Percentiles rank a stretch among this genome's conserved stretches.
These are phyloP conservation scores for Dascillus cervinus DNA, from an alignment of 2,888 invertebrate genomes.

Conservation along the genomic window DNA sequence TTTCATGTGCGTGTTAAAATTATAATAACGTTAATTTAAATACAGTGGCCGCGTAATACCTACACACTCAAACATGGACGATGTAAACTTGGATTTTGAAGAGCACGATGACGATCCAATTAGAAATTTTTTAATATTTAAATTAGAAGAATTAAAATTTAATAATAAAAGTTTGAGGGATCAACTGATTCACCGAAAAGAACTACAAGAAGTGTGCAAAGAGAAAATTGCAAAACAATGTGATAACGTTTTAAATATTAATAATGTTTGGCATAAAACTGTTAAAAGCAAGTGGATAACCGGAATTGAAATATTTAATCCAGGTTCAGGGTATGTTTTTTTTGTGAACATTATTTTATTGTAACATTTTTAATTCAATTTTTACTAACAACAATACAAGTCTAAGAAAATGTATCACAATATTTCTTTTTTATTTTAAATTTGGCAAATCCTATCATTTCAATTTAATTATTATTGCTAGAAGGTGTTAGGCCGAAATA, in stretches of 20 bases:
- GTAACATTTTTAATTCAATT: too few relatives aligned
- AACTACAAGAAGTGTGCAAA: slow-evolving; percentile 9
- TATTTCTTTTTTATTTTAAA: too few relatives aligned
- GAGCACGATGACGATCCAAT: slow-evolving; percentile 25
- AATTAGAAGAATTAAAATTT: slow-evolving; percentile 14
- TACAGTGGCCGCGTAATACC: too few relatives aligned
- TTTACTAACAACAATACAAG: too few relatives aligned
- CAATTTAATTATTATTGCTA: too few relatives aligned
- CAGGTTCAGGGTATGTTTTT: too few relatives aligned
- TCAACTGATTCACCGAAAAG: slow-evolving; percentile 10
- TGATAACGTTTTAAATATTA: slow-evolving; percentile 8
- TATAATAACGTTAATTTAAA: too few relatives aligned
- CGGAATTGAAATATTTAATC: slow-evolving; percentile 26
- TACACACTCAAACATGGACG: background rate
- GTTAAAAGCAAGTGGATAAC: slow-evolving; percentile 26
- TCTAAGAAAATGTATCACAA: too few relatives aligned
- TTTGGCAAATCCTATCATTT: too few relatives aligned
- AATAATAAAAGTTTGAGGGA: slow-evolving; percentile 12
- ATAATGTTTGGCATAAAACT: slow-evolving; percentile 23
- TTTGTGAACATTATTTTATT: too few relatives aligned
- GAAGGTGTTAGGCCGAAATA: too few relatives aligned
- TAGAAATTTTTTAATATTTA: slow-evolving; percentile 11
- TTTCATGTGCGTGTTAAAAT: too few relatives aligned
- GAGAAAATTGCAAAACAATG: slow-evolving; percentile 2
- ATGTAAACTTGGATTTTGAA: slow-evolving; percentile 23